Evolutionary conservation across 2,888 invertebrate species (phyloP).

Genomic region (Ferdinandea cuprea): DNA sequence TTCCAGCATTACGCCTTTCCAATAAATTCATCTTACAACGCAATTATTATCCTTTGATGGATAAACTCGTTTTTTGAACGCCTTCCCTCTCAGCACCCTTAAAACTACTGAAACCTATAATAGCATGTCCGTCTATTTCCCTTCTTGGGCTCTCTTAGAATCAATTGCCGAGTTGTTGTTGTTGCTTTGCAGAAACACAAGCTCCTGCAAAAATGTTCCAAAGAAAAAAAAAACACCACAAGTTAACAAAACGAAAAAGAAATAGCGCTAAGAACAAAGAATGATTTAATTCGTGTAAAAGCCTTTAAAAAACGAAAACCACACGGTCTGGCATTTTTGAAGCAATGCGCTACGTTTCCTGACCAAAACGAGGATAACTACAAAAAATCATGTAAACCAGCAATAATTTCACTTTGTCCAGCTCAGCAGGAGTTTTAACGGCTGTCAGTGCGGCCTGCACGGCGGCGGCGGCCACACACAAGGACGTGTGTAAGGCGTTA

Average conservation of each 20-base stretch:
- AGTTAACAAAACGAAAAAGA: slow-evolving; percentile 1
- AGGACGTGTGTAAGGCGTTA: slow-evolving; percentile 56
- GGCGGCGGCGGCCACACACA: slow-evolving; percentile 30
- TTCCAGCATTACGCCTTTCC: not conserved
- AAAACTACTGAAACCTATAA: not conserved
- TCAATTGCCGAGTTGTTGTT: slow-evolving; percentile 1
- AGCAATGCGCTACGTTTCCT: slow-evolving; percentile 67
- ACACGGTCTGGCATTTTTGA: slow-evolving; percentile 45
- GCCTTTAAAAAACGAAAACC: slow-evolving; percentile 29
- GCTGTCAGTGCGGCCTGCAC: slow-evolving; percentile 34
- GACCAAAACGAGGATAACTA: slow-evolving; percentile 62
- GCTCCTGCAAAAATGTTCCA: slow-evolving; percentile 33
- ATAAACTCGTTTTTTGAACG: slow-evolving; percentile 22
- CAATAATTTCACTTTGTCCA: slow-evolving; percentile 74
- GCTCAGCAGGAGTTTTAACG: slow-evolving; percentile 70
- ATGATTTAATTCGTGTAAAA: slow-evolving; percentile 72
- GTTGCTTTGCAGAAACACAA: slow-evolving; percentile 15
- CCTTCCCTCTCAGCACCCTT: slow-evolving; percentile 5
- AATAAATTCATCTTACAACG: slow-evolving; percentile 40
- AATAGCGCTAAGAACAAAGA: slow-evolving; percentile 43
- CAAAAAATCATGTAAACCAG: slow-evolving; percentile 74
- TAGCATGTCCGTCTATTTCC: too few species aligned
- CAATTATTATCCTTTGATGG: slow-evolving; percentile 55
- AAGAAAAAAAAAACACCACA: slow-evolving; percentile 10
- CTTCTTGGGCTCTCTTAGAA: slow-evolving; percentile 5